These are phyloP conservation scores for Physella acuta DNA, from an alignment of 1,140 invertebrate genomes.

Conservation along the genomic window DNA sequence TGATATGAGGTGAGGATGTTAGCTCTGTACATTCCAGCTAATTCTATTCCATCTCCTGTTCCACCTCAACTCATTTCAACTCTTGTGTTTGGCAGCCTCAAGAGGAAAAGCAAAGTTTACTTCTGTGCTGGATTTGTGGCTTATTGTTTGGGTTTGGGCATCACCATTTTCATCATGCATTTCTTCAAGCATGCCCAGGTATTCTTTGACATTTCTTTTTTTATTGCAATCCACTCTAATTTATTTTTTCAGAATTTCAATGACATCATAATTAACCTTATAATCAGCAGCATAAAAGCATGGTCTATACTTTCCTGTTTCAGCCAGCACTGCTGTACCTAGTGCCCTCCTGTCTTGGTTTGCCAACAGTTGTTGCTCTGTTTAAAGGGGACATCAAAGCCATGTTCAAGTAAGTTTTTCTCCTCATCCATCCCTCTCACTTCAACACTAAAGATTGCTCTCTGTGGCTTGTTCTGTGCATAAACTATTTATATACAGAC, in stretches of 20 bases:
- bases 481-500: background rate
- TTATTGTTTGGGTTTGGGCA: slow-evolving; percentile 88
- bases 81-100: slow-evolving; percentile 56
- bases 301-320: slow-evolving; percentile 25
- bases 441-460: no score
- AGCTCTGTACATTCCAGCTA: slow-evolving; percentile 7
- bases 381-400: slow-evolving; percentile 88
- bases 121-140: slow-evolving; percentile 93
- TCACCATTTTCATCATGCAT: slow-evolving; percentile 97
- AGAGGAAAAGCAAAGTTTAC: slow-evolving; percentile 84
- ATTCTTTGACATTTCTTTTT: slow-evolving; percentile 10
- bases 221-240: background rate
- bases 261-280: background rate
- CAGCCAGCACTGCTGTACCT: slow-evolving; percentile 97
- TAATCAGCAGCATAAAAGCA: no score
- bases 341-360: slow-evolving; percentile 91
- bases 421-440: no score
- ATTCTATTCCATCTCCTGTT: no score
- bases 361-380: slow-evolving; percentile 83
- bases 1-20: slow-evolving; percentile 72
- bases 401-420: slow-evolving; percentile 89
- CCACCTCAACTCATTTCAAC: no score
- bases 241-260: background rate
- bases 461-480: background rate
- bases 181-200: slow-evolving; percentile 91